phyloP scores from a whole-genome alignment of 2,797 vertebrate species.

The Chloroceryle amazona region DNA sequence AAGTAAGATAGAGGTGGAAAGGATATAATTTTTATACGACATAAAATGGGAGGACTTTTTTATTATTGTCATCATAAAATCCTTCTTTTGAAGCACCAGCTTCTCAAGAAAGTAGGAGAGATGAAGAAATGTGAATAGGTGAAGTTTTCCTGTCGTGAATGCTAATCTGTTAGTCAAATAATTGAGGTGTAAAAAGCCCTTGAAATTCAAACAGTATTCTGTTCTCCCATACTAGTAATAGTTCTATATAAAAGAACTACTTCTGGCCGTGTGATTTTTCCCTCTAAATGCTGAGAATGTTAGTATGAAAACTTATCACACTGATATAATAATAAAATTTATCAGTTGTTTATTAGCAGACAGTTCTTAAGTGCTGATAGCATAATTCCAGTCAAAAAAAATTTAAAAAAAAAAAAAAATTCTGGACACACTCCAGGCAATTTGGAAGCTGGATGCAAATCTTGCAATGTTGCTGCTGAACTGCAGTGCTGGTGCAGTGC shows the following conservation, averaged over 20 bases:
- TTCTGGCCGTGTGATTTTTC: rapidly evolving
- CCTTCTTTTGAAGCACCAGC: background rate
- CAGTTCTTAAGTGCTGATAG: background rate
- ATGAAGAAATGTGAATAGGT: background rate
- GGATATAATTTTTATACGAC: background rate
- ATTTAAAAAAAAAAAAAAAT: background rate
- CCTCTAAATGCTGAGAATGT: background rate
- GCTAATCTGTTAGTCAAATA: background rate
- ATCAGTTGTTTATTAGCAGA: background rate
- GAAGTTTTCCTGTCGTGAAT: background rate
- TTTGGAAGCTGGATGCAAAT: background rate
- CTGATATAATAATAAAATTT: background rate
- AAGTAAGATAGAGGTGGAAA: background rate
- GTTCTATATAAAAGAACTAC: background rate
- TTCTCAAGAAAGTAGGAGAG: background rate
- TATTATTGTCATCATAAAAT: background rate
- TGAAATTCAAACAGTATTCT: background rate
- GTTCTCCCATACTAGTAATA: background rate
- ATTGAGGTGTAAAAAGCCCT: background rate
- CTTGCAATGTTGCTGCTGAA: rapidly evolving
- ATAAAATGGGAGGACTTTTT: background rate
- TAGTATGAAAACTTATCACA: background rate
- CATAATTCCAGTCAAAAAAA: background rate
- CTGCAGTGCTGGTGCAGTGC: background rate
- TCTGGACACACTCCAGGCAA: background rate